These are phyloP conservation scores for Periplaneta americana DNA, from an alignment of 1,140 invertebrate genomes.

Conservation along the genomic window DNA sequence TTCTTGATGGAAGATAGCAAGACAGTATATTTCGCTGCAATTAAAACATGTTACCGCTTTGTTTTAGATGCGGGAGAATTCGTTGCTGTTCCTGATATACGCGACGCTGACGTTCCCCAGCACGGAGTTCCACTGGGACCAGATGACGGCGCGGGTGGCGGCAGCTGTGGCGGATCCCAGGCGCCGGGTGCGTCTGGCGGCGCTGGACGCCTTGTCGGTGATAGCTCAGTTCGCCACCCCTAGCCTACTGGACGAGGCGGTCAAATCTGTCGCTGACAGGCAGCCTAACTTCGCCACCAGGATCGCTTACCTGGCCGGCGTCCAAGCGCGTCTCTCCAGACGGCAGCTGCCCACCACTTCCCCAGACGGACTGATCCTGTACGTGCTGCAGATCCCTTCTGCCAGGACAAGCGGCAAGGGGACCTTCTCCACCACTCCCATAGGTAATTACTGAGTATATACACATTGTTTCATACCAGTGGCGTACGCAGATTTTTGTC, in stretches of 20 bases:
- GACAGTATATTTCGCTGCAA: too few species aligned
- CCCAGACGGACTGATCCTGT: conserved; percentile 61
- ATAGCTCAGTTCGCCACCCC: conserved; percentile 66
- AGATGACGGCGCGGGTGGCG: conserved; percentile 45
- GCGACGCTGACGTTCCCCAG: conserved; percentile 73
- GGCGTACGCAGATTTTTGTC: too few species aligned
- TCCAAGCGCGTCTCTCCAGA: conserved; percentile 53
- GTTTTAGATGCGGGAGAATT: conserved; percentile 62
- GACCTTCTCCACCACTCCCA: background rate
- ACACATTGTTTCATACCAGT: background rate
- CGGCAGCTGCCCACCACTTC: conserved; percentile 58
- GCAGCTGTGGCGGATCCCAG: conserved; percentile 56
- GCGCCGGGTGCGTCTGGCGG: conserved; percentile 67
- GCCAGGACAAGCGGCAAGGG: background rate
- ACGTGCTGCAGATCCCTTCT: conserved; percentile 46
- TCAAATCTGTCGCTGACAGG: background rate
- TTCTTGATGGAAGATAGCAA: too few species aligned
- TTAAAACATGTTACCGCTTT: too few species aligned
- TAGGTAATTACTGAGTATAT: background rate
- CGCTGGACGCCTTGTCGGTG: conserved; percentile 74
- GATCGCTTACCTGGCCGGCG: conserved; percentile 37
- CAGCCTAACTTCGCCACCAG: conserved; percentile 31
- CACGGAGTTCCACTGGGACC: conserved; percentile 66
- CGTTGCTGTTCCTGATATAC: conserved; percentile 69
- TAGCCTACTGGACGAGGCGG: conserved; percentile 15